A percentile compares a stretch with the other conserved stretches of the same genome.
Evolutionary conservation across 2,888 invertebrate species (phyloP).

Genomic region (Dryomyza anilis): DNA sequence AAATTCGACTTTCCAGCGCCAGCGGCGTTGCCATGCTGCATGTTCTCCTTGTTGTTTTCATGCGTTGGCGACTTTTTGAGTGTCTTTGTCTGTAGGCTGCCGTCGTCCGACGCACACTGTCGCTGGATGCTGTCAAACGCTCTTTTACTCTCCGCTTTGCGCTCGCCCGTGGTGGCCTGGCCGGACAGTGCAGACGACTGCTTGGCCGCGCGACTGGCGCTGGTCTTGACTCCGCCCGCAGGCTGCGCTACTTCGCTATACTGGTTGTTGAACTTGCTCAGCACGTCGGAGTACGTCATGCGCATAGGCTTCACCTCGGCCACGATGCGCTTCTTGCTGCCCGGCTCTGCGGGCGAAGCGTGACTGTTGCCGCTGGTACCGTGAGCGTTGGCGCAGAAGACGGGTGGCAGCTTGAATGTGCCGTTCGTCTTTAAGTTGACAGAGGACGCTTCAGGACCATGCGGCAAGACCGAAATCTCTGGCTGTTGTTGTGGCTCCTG

Average conservation of each 20-base stretch:
- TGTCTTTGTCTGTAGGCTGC: not conserved
- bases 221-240: slow-evolving; percentile 19
- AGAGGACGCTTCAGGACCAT: not conserved
- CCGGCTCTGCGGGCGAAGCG: not conserved
- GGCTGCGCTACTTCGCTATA: slow-evolving; percentile 55
- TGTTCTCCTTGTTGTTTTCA: slow-evolving; percentile 13
- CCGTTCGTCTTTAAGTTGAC: not conserved
- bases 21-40: not conserved
- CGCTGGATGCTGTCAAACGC: slow-evolving; percentile 24
- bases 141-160: slow-evolving; percentile 27
- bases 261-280: slow-evolving; percentile 71
- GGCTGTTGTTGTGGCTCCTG: not conserved
- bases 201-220: not conserved
- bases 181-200: slow-evolving; percentile 1
- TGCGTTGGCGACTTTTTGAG: slow-evolving; percentile 13
- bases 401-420: not conserved
- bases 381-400: slow-evolving; percentile 16
- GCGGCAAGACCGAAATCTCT: not conserved
- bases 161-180: slow-evolving; percentile 13
- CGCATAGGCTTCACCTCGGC: slow-evolving; percentile 88
- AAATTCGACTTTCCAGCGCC: not conserved
- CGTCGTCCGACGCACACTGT: slow-evolving; percentile 10
- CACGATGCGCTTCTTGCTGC: slow-evolving; percentile 68
- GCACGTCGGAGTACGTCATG: slow-evolving; percentile 82
- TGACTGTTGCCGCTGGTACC: slow-evolving; percentile 6